Evolutionary conservation across 2,888 invertebrate genomes (phyloP).

Genomic region (Ashinkailepas kermadecensis): DNA sequence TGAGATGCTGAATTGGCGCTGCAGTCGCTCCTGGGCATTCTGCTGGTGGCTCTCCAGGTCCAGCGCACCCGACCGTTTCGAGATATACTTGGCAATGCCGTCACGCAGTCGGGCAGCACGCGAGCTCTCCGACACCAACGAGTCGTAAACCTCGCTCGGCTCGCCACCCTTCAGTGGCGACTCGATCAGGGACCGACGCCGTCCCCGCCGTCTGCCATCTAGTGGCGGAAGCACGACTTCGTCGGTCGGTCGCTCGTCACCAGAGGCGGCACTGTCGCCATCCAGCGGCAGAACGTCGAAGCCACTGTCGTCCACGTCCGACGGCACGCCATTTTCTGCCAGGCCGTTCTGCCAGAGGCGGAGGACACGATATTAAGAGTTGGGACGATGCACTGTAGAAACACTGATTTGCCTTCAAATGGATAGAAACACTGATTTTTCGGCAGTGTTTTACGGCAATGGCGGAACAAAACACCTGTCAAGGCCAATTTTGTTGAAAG

Average conservation of each 20-base stretch:
- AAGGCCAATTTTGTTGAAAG: too few species aligned
- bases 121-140: background rate
- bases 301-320: too few species aligned
- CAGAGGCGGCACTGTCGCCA: background rate
- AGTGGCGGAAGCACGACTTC: background rate
- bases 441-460: too few species aligned
- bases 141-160: background rate
- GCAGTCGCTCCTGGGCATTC: constrained; percentile 13
- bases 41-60: constrained; percentile 25
- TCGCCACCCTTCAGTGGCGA: background rate
- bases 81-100: constrained; percentile 16
- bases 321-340: too few species aligned
- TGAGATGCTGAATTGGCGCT: constrained; percentile 24
- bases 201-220: background rate
- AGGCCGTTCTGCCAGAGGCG: too few species aligned
- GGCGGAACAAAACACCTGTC: too few species aligned
- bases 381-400: too few species aligned
- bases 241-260: background rate
- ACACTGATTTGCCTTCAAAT: too few species aligned
- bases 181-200: background rate
- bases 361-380: background rate
- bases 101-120: background rate
- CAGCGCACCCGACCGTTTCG: constrained; percentile 26
- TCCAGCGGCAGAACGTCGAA: too few species aligned
- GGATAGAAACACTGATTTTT: too few species aligned